These are phyloP conservation scores for Lepidocolaptes lacrymiger DNA, from an alignment of 2,797 vertebrate species.

Conservation along the genomic window DNA sequence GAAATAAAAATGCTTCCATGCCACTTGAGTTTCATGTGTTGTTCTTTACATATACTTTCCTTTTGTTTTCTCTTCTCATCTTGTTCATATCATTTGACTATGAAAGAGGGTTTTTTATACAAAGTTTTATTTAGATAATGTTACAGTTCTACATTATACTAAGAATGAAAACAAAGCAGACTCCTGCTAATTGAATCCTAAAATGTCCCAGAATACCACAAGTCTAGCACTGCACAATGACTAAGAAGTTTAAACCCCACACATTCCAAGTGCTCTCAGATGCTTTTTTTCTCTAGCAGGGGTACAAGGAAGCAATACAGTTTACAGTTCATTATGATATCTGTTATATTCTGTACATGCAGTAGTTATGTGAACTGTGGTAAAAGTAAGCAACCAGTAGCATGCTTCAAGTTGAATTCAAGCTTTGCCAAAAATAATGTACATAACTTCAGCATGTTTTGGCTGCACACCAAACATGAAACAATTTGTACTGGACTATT, in stretches of 20 bases:
- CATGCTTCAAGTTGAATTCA: neutral
- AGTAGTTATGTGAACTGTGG: neutral
- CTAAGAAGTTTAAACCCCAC: neutral
- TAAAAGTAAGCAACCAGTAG: constrained; percentile 4
- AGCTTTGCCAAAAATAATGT: constrained; percentile 10
- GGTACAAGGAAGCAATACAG: neutral
- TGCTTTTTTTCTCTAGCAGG: neutral
- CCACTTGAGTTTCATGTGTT: neutral
- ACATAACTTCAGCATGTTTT: neutral
- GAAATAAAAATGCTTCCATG: neutral
- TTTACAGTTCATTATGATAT: neutral
- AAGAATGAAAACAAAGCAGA: neutral
- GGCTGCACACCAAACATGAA: neutral
- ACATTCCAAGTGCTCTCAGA: neutral
- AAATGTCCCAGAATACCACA: neutral
- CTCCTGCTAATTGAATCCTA: neutral
- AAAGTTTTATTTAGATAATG: neutral
- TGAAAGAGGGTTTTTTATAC: neutral
- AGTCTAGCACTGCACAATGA: neutral
- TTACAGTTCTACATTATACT: neutral
- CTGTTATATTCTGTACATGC: neutral
- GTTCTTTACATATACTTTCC: neutral
- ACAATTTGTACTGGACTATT: neutral
- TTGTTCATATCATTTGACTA: neutral
- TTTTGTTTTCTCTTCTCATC: neutral